Evolutionary conservation across 1,140 invertebrate genomes (phyloP).

Genomic region (Drosophila truncata): DNA sequence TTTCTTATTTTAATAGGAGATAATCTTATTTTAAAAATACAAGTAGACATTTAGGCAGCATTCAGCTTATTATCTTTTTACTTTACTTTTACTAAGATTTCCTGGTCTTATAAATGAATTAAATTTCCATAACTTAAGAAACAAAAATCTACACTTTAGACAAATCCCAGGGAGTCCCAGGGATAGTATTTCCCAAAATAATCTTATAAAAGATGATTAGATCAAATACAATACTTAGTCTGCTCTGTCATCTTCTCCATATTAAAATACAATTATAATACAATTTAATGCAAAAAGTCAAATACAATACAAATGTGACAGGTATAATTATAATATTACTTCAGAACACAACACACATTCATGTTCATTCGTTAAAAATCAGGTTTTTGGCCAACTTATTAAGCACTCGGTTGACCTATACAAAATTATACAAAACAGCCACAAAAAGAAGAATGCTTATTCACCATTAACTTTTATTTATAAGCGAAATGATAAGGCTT

Average conservation of each 20-base stretch:
- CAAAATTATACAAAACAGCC: background rate
- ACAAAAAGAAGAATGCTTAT: background rate
- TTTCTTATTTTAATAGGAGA: background rate
- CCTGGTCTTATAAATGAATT: too few species aligned
- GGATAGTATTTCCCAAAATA: too few species aligned
- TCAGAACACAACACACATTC: background rate
- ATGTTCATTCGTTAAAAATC: background rate
- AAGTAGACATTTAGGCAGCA: too few species aligned
- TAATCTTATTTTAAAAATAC: too few species aligned
- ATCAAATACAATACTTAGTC: background rate
- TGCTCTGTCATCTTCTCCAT: background rate
- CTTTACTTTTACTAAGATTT: too few species aligned
- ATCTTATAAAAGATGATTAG: too few species aligned
- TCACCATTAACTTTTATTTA: conserved; percentile 11
- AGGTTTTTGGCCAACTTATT: conserved; percentile 9
- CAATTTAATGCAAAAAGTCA: background rate
- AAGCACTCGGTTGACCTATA: conserved; percentile 4
- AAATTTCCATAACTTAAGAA: background rate
- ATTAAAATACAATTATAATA: background rate
- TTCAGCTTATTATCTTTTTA: too few species aligned
- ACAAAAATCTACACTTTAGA: too few species aligned
- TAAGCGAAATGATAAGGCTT: background rate
- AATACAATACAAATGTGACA: background rate
- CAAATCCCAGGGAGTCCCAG: too few species aligned
- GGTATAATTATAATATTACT: conserved; percentile 11